Evolutionary conservation across 2,888 invertebrate genomes (phyloP), one percentile per base, ranked within the genome.

Genomic region (Elmis aenea): DNA sequence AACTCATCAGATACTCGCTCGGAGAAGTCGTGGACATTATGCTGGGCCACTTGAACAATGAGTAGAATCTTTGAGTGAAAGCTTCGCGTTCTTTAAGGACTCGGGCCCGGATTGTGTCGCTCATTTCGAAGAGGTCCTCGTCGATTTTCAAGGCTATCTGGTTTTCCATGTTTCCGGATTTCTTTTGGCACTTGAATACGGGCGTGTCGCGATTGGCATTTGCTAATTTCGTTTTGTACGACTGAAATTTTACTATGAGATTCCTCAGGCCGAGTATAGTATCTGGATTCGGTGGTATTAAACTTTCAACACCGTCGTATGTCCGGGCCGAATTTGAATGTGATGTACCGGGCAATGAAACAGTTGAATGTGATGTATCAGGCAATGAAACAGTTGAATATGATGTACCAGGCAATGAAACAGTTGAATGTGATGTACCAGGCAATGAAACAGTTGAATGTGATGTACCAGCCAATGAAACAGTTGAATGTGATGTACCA

Each of bases 201-300:
- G 18, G 33, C n/a, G n/a, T n/a, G n/a, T n/a, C 36, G 34, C 26
- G 30, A 20, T 43, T 36, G 5, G 36, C 30, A 28, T 35, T 32
- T 11, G 35, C 32, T 3, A n/a, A n/a, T n/a, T n/a, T n/a, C n/a
- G 24, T 34, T 11, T 50, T 49, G 27, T 40, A 44, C 24, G 42
- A 23, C 13, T 50, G 36, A 33, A 37, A 48, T 23, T 50, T 43
- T 6, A 56, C 29, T 14, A 59, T 25, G n/a, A 59, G 27, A 22
- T 45, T 43, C 34, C 55, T 44, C 16, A 58, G 21, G 5, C 54
- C 55, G 3, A 52, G 35, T 5, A 55, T 13, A 5, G 50, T 50
- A 23, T 50, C 49, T 13, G 51, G 30, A 37, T 53, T 54, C 4
- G 56, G 54, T 11, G 57, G 53, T 13, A 58, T 8, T 5, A 34